A percentile compares a stretch with the other conserved stretches of the same genome.
phyloP scores from a whole-genome alignment of 2,797 vertebrate genomes.

The Mycteria americana region DNA sequence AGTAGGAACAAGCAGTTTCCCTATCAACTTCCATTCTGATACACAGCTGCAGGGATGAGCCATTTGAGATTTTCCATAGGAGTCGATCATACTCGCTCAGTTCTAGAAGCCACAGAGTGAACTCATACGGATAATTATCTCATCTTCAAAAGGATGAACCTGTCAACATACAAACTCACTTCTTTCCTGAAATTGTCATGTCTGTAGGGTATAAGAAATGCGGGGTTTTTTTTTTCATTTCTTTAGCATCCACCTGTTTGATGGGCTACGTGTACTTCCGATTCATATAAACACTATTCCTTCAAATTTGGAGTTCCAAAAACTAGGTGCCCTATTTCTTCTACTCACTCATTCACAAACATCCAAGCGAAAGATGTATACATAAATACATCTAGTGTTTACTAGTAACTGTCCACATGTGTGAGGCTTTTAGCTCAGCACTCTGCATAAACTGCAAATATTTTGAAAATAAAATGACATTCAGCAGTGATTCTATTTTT shows the following conservation, averaged over 20 bases:
- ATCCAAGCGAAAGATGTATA: not conserved
- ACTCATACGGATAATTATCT: constrained; percentile 58
- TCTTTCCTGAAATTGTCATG: constrained; percentile 21
- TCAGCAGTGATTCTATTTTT: not conserved
- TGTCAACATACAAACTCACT: constrained; percentile 15
- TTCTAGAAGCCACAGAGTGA: constrained; percentile 32
- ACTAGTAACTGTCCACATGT: not conserved
- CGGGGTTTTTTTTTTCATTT: not conserved
- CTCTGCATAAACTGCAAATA: not conserved
- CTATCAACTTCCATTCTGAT: not conserved
- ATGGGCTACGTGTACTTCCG: not conserved
- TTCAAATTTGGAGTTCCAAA: not conserved
- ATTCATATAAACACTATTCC: not conserved
- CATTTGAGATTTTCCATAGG: not conserved
- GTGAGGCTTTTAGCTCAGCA: not conserved
- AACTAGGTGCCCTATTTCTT: not conserved
- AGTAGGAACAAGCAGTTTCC: not conserved
- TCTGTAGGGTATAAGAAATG: not conserved
- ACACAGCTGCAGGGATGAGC: constrained; percentile 13
- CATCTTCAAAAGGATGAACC: constrained; percentile 55
- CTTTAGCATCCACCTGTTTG: constrained; percentile 3
- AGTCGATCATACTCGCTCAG: not conserved
- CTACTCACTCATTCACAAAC: not conserved
- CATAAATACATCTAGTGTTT: not conserved
- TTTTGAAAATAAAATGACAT: not conserved